Evolutionary conservation across 1,140 invertebrate genomes (phyloP).

Genomic region (Drosophila sucinea): DNA sequence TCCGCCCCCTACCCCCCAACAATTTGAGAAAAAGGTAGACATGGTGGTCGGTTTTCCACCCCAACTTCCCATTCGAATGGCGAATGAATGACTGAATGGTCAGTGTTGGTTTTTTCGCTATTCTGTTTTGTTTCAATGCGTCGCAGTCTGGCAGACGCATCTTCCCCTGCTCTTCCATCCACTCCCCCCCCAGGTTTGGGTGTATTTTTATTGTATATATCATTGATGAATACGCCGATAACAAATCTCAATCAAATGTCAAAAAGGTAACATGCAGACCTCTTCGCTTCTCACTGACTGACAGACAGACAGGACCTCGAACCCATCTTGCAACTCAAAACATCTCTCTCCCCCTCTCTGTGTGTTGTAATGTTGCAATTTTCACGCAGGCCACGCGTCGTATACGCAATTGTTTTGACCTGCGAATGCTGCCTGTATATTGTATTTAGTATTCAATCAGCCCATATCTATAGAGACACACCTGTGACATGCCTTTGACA

Average conservation of each 20-base stretch:
- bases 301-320: constrained; percentile 35
- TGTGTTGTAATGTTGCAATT: constrained; percentile 78
- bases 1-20: neutral
- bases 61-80: too few species aligned
- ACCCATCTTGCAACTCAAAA: neutral
- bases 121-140: constrained; percentile 44
- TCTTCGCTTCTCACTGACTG: constrained; percentile 15
- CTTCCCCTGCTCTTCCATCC: neutral
- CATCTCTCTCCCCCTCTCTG: neutral
- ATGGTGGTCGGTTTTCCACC: constrained; percentile 12
- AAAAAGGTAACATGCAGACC: constrained; percentile 82
- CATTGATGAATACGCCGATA: constrained; percentile 83
- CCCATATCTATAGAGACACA: neutral
- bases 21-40: constrained; percentile 4
- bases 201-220: constrained; percentile 82
- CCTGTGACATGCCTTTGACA: constrained; percentile 58
- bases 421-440: neutral
- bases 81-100: constrained; percentile 41
- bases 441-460: constrained; percentile 20
- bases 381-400: constrained; percentile 76
- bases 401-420: constrained; percentile 74
- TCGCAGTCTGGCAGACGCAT: constrained; percentile 51
- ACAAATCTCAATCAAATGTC: constrained; percentile 83
- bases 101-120: constrained; percentile 21
- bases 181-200: constrained; percentile 21